Conservation (phyloP, 2,113 vertebrate species). For the Candoia aspera region DNA sequence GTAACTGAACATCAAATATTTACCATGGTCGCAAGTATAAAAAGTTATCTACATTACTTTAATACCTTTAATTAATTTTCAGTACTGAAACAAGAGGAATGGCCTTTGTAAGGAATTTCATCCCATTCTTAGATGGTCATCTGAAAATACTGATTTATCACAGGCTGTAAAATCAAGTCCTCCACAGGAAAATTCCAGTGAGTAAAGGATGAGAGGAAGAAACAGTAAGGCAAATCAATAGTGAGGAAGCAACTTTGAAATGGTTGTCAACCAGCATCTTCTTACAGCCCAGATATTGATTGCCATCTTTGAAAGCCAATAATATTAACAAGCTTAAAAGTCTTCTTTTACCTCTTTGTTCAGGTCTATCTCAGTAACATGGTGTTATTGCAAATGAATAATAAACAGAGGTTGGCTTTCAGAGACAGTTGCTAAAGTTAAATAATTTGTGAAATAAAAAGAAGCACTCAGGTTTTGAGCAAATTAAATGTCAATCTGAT, state of each 20-base stretch:
- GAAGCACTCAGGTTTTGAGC: not conserved
- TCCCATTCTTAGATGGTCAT: not conserved
- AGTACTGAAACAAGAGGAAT: not conserved
- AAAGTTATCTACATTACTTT: not conserved
- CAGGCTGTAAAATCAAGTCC: not conserved
- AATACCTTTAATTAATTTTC: not conserved
- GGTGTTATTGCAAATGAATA: not conserved
- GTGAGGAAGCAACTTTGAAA: not conserved
- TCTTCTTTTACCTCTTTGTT: not conserved
- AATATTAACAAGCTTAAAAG: not conserved
- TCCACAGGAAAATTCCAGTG: not conserved
- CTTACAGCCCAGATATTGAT: not conserved
- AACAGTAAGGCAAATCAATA: not conserved
- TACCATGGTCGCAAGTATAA: not conserved
- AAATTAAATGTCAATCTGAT: not conserved
- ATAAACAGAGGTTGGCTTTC: not conserved
- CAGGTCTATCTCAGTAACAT: not conserved
- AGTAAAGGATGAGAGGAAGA: not conserved
- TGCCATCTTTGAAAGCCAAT: not conserved
- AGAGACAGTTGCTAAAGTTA: not conserved
- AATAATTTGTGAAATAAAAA: not conserved
- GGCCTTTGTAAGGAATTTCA: not conserved
- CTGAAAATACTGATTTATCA: not conserved
- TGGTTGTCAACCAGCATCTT: not conserved
- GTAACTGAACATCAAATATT: not conserved